These are phyloP conservation scores for Stichodactyla helianthus DNA, from an alignment of 64 coral and sea anemone genomes.

Conservation along the genomic window DNA sequence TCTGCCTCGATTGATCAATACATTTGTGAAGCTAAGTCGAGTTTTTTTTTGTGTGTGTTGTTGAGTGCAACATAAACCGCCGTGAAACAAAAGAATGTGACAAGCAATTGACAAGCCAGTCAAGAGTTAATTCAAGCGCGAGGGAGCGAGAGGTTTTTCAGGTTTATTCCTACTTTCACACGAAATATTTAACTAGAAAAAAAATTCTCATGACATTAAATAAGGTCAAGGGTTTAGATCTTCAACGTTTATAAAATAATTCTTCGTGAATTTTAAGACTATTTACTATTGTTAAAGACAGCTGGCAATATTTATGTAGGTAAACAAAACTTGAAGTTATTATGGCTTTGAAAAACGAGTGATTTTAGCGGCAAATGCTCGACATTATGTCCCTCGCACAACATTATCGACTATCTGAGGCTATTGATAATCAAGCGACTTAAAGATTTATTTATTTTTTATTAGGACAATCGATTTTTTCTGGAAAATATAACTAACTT, in stretches of 20 bases:
- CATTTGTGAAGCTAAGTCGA: neutral
- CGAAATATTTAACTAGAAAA: neutral
- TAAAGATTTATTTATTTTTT: neutral
- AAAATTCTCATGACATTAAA: neutral
- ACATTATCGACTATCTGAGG: neutral
- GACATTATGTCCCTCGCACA: neutral
- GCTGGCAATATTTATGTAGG: neutral
- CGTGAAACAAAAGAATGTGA: neutral
- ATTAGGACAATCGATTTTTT: no score
- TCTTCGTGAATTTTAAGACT: neutral
- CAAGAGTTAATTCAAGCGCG: neutral
- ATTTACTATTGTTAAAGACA: neutral
- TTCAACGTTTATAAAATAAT: conserved; percentile 2
- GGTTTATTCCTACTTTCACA: neutral
- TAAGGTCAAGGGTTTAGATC: neutral
- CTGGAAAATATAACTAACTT: no score
- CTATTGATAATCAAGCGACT: neutral
- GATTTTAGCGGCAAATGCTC: neutral
- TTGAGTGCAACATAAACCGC: neutral
- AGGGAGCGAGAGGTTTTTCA: neutral
- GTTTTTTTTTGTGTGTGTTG: neutral
- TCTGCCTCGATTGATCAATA: neutral
- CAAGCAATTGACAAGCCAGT: conserved; percentile 3
- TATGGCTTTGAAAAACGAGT: neutral
- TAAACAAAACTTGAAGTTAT: neutral